phyloP scores from a whole-genome alignment of 2,888 invertebrate species.

The Alloplasta piceator region DNA sequence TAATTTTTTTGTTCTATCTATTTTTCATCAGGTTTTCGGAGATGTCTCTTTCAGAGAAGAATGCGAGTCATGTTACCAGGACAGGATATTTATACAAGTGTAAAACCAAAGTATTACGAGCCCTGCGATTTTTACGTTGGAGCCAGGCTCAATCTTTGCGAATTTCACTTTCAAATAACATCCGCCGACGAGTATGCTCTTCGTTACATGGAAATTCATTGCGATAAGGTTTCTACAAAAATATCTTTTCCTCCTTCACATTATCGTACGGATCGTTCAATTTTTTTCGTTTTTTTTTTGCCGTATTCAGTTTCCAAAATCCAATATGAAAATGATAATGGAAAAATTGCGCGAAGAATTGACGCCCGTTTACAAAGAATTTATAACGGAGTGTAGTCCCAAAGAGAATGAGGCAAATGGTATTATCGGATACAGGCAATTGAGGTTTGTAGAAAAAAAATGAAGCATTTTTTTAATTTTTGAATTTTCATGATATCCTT shows the following conservation, averaged over 20 bases:
- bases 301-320: slow-evolving; percentile 87
- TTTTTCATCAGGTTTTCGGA: slow-evolving; percentile 80
- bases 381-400: slow-evolving; percentile 88
- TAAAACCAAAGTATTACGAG: slow-evolving; percentile 90
- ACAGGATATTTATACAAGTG: slow-evolving; percentile 88
- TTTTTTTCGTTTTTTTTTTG: background rate
- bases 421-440: slow-evolving; percentile 81
- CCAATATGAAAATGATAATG: slow-evolving; percentile 89
- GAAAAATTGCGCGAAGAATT: slow-evolving; percentile 89
- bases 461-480: background rate
- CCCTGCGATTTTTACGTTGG: slow-evolving; percentile 94
- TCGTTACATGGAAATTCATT: slow-evolving; percentile 93
- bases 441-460: slow-evolving; percentile 78
- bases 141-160: slow-evolving; percentile 90
- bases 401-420: slow-evolving; percentile 70
- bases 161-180: slow-evolving; percentile 90
- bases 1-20: background rate
- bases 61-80: slow-evolving; percentile 89
- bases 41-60: slow-evolving; percentile 86
- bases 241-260: slow-evolving; percentile 2
- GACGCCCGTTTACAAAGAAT: slow-evolving; percentile 89
- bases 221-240: slow-evolving; percentile 86
- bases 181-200: slow-evolving; percentile 95
- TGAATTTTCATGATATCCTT: slow-evolving; percentile 43
- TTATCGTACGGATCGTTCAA: slow-evolving; percentile 5